Evolutionary conservation across 2,113 vertebrate genomes (phyloP).

Genomic region (Cavia porcellus): DNA sequence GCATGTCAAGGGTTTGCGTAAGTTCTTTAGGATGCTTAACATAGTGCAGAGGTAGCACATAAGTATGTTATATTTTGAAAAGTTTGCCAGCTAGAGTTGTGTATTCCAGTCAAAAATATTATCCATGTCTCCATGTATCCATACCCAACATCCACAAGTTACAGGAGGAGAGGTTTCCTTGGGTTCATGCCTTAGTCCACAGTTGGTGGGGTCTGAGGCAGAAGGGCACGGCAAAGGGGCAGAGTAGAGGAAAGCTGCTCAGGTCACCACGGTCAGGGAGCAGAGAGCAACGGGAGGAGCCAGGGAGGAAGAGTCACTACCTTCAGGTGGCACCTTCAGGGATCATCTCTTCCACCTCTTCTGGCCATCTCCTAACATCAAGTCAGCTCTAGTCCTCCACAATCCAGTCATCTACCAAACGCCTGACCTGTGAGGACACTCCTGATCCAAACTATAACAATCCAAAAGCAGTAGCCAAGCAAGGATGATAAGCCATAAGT

Average conservation of each 20-base stretch:
- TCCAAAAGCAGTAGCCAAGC: neutral
- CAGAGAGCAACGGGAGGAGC: neutral
- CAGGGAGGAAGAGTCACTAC: neutral
- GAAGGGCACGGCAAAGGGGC: neutral
- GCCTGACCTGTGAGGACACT: neutral
- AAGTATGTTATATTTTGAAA: neutral
- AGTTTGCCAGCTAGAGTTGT: neutral
- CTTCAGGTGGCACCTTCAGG: neutral
- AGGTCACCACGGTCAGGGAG: neutral
- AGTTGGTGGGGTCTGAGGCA: neutral
- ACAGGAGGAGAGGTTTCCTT: neutral
- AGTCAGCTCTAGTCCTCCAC: neutral
- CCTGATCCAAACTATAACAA: neutral
- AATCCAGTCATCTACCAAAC: neutral
- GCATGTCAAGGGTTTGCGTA: neutral
- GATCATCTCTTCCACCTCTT: neutral
- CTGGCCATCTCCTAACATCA: neutral
- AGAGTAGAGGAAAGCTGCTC: neutral
- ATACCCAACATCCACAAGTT: neutral
- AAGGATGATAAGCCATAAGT: neutral
- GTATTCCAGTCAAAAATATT: neutral
- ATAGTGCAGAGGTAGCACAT: neutral
- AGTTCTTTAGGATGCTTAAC: neutral
- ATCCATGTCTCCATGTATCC: neutral
- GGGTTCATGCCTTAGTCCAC: neutral